These are phyloP conservation scores for Heliopora coerulea DNA, from an alignment of 92 coral and sea anemone species.

Conservation along the genomic window DNA sequence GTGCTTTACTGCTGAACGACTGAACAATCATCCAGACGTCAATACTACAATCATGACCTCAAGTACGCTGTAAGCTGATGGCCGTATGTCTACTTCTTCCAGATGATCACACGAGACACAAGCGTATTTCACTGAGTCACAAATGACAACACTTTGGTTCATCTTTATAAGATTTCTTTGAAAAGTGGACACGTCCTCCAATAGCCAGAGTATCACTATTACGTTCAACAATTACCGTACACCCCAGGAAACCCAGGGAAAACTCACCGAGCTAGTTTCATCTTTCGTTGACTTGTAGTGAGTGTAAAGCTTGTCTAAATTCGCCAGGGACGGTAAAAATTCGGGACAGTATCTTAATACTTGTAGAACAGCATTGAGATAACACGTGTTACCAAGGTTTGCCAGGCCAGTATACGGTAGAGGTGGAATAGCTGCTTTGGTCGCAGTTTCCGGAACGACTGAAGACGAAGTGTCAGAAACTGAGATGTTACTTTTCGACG, in stretches of 20 bases:
- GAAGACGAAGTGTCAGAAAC: constrained; percentile 47
- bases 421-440: constrained; percentile 47
- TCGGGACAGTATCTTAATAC: constrained; percentile 89
- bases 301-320: constrained; percentile 48
- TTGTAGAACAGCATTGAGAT: constrained; percentile 93
- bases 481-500: constrained; percentile 48
- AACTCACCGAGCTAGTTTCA: constrained; percentile 4
- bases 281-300: not conserved
- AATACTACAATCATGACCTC: too few relatives aligned
- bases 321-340: constrained; percentile 58
- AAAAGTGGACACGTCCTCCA: too few relatives aligned
- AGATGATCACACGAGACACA: too few relatives aligned
- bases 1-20: too few relatives aligned
- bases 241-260: not conserved
- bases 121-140: too few relatives aligned
- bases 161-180: not conserved
- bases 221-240: too few relatives aligned
- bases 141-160: too few relatives aligned
- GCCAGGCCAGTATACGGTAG: constrained; percentile 70
- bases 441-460: constrained; percentile 33
- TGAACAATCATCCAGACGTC: too few relatives aligned
- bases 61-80: too few relatives aligned
- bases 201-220: too few relatives aligned
- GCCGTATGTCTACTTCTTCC: too few relatives aligned
- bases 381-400: constrained; percentile 86